These are phyloP conservation scores for Chaetodon auriga DNA, from an alignment of 2,113 vertebrate species.

Conservation along the genomic window DNA sequence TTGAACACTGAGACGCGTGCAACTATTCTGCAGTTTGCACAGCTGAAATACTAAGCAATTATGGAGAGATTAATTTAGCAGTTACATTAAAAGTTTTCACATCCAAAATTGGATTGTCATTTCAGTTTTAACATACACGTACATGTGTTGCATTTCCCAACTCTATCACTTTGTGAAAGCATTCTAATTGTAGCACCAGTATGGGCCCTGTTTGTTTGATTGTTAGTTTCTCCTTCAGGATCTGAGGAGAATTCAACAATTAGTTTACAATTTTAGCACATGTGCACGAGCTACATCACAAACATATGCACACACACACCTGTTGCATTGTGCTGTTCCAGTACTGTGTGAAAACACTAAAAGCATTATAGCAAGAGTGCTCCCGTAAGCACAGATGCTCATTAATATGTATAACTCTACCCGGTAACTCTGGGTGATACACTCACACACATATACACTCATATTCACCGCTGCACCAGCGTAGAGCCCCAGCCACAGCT, in stretches of 20 bases:
- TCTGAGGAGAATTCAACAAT: not conserved
- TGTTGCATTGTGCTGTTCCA: constrained; percentile 7
- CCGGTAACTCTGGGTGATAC: constrained; percentile 41
- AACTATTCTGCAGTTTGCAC: not conserved
- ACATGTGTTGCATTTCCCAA: not conserved
- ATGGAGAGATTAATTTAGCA: not conserved
- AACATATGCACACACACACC: constrained; percentile 19
- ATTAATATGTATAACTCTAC: constrained; percentile 64
- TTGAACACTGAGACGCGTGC: not conserved
- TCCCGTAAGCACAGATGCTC: constrained; percentile 66
- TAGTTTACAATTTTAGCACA: constrained; percentile 1
- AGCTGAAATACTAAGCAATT: not conserved
- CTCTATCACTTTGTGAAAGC: not conserved
- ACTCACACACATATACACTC: constrained; percentile 29
- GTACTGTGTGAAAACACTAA: constrained; percentile 40
- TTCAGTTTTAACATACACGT: not conserved
- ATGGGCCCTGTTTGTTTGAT: not conserved
- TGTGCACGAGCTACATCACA: not conserved
- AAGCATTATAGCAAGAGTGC: constrained; percentile 38
- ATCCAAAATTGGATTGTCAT: not conserved
- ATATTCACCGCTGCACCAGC: constrained; percentile 34
- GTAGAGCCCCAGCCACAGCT: constrained; percentile 49
- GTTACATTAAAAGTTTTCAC: not conserved
- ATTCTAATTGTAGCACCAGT: not conserved
- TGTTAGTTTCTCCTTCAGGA: not conserved